phyloP scores from a whole-genome alignment of 2,888 invertebrate genomes.

The Ormyrus nitidulus region DNA sequence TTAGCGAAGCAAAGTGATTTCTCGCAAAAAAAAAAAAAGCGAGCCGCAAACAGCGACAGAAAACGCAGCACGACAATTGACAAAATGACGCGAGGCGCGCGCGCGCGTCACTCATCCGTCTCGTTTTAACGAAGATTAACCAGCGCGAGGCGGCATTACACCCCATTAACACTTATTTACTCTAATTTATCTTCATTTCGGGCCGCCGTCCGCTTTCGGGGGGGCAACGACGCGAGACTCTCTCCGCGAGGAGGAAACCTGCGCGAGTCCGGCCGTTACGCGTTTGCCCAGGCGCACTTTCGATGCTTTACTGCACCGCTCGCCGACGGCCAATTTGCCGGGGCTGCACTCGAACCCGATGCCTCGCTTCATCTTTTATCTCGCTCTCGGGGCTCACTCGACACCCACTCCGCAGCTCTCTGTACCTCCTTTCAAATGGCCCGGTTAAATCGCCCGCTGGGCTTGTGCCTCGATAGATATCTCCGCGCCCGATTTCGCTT shows the following conservation, averaged over 20 bases:
- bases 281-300: conserved; percentile 44
- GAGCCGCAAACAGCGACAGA: conserved; percentile 40
- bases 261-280: conserved; percentile 5
- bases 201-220: conserved; percentile 34
- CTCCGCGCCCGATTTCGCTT: too few relatives aligned
- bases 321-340: not conserved
- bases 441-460: too few relatives aligned
- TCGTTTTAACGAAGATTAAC: conserved; percentile 71
- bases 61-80: conserved; percentile 54
- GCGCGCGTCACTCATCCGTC: conserved; percentile 52
- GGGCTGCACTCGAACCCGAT: not conserved
- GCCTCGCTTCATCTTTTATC: conserved; percentile 28
- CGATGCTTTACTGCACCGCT: conserved; percentile 32
- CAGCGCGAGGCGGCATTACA: conserved; percentile 67
- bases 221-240: too few relatives aligned
- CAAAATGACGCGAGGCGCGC: conserved; percentile 19
- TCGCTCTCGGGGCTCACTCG: not conserved
- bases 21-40: conserved; percentile 55
- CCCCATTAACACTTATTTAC: conserved; percentile 71
- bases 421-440: not conserved
- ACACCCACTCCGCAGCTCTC: not conserved
- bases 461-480: too few relatives aligned
- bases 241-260: conserved; percentile 16
- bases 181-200: conserved; percentile 71
- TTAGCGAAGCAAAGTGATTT: conserved; percentile 59